These are phyloP conservation scores for Felis catus DNA, from an alignment of 2,113 vertebrate genomes.

Conservation along the genomic window F.catus_Fca126_mat1.0 CM031413.1:76628501-76629000, in stretches of 20 bases:
- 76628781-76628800: neutral
- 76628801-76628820: neutral
- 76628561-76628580: constrained; percentile 24
- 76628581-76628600: constrained; percentile 23
- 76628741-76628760: neutral
- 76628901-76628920: neutral
- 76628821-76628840: neutral
- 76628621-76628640: constrained; percentile 30
- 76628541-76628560: neutral
- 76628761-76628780: neutral
- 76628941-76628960: constrained; percentile 1
- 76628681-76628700: neutral
- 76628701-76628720: constrained; percentile 45
- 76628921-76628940: neutral
- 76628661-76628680: constrained; percentile 31
- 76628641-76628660: neutral
- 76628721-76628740: neutral
- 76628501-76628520: constrained; percentile 63
- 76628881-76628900: neutral
- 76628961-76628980: constrained; percentile 26
- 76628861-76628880: neutral
- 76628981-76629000: neutral
- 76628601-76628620: constrained; percentile 15
- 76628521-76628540: constrained; percentile 25
- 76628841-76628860: neutral